Evolutionary conservation across 2,797 vertebrate genomes (phyloP), one percentile per base, ranked within the genome.

Genomic region (Parauchenoglanis punctatus): DNA sequence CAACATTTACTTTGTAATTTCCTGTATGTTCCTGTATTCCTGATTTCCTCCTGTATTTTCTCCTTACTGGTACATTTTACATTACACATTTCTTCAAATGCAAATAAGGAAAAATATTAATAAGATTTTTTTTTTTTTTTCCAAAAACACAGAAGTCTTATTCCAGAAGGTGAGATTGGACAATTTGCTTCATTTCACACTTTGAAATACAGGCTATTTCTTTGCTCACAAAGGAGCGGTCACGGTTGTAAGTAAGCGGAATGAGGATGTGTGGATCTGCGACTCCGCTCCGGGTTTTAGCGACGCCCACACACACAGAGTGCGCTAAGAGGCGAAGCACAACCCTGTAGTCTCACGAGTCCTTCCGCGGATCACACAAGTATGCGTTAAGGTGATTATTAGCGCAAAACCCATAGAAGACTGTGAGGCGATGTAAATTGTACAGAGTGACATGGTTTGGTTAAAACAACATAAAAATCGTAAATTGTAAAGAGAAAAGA

Each of bases 241-340:
- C 81, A 12, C 10, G 46, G 63, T 31, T 68, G 10, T 17, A 56
- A 84, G 28, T 56, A 20, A 58, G 54, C 12, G 28, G 84, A 63
- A 61, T 65, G 72, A 76, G 28, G 58, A 25, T 83, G 81, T 68
- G 63, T 15, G 68, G 40, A 31, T 11, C 72, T 28, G 35, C 8
- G 56, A 11, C 5, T 92, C 92, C 90, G 84, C n/a, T 56, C 83
- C 91, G 81, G 17, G 90, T 90, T 92, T 93, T 93, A 46, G 18
- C 6, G 40, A 20, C 31, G 65, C 80, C 68, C 77, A 83, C 87
- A 84, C 83, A 85, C 87, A 78, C 82, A 63, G 81, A 91, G 90
- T 89, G 90, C 89, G 91, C 89, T 90, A 90, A 90, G 87, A 90
- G 91, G 84, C 92, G 84, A 90, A 82, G 90, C 91, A 92, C 91